phyloP scores from a whole-genome alignment of 2,888 invertebrate species.

The Clostera curtula region DNA sequence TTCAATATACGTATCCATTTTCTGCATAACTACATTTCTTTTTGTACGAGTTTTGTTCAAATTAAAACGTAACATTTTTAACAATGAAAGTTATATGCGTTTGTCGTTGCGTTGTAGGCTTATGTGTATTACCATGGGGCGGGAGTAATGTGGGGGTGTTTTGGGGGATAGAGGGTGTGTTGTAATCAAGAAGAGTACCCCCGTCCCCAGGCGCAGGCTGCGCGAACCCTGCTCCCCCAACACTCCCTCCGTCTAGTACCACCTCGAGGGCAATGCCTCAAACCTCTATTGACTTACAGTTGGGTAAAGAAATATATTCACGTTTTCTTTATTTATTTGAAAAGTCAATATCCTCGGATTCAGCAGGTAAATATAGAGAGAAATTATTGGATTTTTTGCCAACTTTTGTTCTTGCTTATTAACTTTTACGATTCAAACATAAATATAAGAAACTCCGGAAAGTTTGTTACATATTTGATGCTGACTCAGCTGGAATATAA shows the following conservation, averaged over 20 bases:
- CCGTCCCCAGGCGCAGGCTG: slow-evolving; percentile 60
- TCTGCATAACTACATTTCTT: too few relatives aligned
- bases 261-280: slow-evolving; percentile 68
- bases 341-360: slow-evolving; percentile 40
- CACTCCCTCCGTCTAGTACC: slow-evolving; percentile 31
- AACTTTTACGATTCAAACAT: too few relatives aligned
- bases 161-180: slow-evolving; percentile 43
- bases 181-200: slow-evolving; percentile 76
- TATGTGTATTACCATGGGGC: slow-evolving; percentile 49
- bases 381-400: too few relatives aligned
- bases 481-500: too few relatives aligned
- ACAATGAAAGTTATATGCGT: slow-evolving; percentile 37
- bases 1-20: too few relatives aligned
- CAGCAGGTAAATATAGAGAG: too few relatives aligned
- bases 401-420: too few relatives aligned
- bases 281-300: slow-evolving; percentile 69
- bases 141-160: slow-evolving; percentile 31
- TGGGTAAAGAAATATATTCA: slow-evolving; percentile 57
- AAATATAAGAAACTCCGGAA: too few relatives aligned
- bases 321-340: slow-evolving; percentile 58
- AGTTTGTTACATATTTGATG: too few relatives aligned
- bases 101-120: slow-evolving; percentile 55
- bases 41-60: too few relatives aligned
- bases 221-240: slow-evolving; percentile 22
- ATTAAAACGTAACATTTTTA: slow-evolving; percentile 27